These are phyloP conservation scores for Solea senegalensis DNA, from an alignment of 2,113 vertebrate species.

Conservation along the genomic window DNA sequence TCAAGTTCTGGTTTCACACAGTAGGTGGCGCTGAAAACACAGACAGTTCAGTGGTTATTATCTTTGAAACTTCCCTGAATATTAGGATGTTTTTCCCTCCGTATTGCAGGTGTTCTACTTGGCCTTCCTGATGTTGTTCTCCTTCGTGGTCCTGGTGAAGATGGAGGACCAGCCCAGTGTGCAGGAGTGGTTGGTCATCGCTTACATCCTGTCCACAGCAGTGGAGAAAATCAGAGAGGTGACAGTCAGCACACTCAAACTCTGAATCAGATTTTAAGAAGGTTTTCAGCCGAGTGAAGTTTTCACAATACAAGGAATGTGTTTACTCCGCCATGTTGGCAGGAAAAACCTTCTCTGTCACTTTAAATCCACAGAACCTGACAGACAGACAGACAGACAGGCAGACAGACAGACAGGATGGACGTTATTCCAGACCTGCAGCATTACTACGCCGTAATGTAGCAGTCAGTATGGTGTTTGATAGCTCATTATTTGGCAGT, in stretches of 20 bases:
- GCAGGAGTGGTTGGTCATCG: conserved; percentile 92
- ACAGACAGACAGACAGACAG: no score
- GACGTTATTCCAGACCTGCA: no score
- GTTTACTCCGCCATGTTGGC: no score
- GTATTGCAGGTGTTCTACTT: conserved; percentile 89
- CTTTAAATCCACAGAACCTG: no score
- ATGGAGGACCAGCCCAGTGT: conserved; percentile 87
- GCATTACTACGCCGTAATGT: no score
- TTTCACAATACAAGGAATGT: no score
- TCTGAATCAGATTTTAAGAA: background rate
- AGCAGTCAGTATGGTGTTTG: no score
- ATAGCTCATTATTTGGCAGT: no score
- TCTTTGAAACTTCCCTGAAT: background rate
- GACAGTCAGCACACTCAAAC: conserved; percentile 48
- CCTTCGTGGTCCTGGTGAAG: conserved; percentile 91
- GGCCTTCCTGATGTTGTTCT: conserved; percentile 93
- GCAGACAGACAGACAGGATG: no score
- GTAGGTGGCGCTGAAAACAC: conserved; percentile 78
- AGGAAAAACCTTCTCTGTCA: no score
- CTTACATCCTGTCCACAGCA: conserved; percentile 90
- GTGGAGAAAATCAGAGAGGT: conserved; percentile 95
- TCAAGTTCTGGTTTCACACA: conserved; percentile 99
- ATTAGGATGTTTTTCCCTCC: background rate
- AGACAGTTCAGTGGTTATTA: background rate
- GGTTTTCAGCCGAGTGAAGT: no score